Evolutionary conservation across 2,797 vertebrate genomes (phyloP), one percentile per base, ranked within the genome.

Genomic region (Synaphobranchus kaupii): DNA sequence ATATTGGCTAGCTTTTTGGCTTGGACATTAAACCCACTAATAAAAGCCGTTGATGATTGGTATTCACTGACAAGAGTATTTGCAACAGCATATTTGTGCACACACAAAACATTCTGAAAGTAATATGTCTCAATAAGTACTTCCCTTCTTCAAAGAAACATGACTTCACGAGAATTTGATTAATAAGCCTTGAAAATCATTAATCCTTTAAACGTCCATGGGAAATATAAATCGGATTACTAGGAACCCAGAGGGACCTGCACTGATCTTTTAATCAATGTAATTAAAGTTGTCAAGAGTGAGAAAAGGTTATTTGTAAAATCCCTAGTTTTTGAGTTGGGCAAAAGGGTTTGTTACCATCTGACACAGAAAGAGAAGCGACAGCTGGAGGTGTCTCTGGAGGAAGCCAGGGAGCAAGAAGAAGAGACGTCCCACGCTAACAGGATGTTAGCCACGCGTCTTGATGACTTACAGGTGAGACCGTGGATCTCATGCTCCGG

Each of bases 391-490:
- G 97, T 96, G 90, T 95, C 97, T 86, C 91, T 98, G 81, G 93
- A 91, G 81, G 94, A 89, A 52, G 94, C 97, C 87, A 96, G 93
- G 84, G 96, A 97, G 58, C 96, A 97, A 89, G 96, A 97, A 78
- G 94, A 97, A 91, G 97, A 97, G 93, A 92, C 98, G 91, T 88
- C 92, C 0, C 92, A 89, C 0, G 95, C 96, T 87, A 97, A 96
- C 91, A 92, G 92, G 44, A 94, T 95, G 0, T 89, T 99, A 91
- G 96, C 97, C 88, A 91, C 91, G 50, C 96, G 97, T 13, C 91
- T 99, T 28, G 97, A 97, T 90, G 96, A 97, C 1, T 93, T 96
- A 9, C 97, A 98, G 97, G 98, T 99, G 68, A 47, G 82, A 47
- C 9, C 15, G 34, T 8, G 10, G 25, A 54, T n/a, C 47, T 73